phyloP scores from a whole-genome alignment of 1,140 invertebrate species.

The Chironomus striatipennis region DNA sequence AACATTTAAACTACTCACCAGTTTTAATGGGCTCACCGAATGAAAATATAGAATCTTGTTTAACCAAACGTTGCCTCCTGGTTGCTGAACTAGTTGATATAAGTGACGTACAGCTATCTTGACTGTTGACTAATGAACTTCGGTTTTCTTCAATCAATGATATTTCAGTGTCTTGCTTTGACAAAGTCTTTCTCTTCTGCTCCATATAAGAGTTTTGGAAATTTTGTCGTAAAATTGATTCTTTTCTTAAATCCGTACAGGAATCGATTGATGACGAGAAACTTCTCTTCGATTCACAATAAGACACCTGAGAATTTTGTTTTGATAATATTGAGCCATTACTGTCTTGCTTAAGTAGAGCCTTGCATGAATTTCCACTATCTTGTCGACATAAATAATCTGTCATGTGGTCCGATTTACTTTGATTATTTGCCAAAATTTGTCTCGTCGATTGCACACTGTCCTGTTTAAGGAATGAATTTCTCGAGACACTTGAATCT shows the following conservation, averaged over 20 bases:
- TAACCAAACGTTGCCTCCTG: slow-evolving; percentile 37
- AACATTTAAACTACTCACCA: neutral
- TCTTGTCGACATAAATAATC: slow-evolving; percentile 23
- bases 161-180: slow-evolving; percentile 26
- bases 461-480: slow-evolving; percentile 35
- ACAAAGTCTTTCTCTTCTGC: slow-evolving; percentile 29
- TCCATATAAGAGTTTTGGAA: slow-evolving; percentile 33
- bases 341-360: slow-evolving; percentile 39
- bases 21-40: slow-evolving; percentile 27
- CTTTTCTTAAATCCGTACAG: slow-evolving; percentile 27
- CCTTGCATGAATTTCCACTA: slow-evolving; percentile 34
- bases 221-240: slow-evolving; percentile 32
- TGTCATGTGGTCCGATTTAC: neutral
- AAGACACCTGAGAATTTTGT: slow-evolving; percentile 39
- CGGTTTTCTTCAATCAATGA: slow-evolving; percentile 25
- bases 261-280: slow-evolving; percentile 27
- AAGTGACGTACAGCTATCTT: slow-evolving; percentile 22
- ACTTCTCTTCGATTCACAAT: slow-evolving; percentile 35
- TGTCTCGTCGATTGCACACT: slow-evolving; percentile 29
- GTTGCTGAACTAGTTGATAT: slow-evolving; percentile 29
- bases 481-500: slow-evolving; percentile 38
- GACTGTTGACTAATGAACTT: slow-evolving; percentile 25
- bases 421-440: slow-evolving; percentile 10
- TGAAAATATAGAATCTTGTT: slow-evolving; percentile 40
- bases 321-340: slow-evolving; percentile 38